Evolutionary conservation across 2,888 invertebrate genomes (phyloP).

Genomic region (Eilema griseolum): DNA sequence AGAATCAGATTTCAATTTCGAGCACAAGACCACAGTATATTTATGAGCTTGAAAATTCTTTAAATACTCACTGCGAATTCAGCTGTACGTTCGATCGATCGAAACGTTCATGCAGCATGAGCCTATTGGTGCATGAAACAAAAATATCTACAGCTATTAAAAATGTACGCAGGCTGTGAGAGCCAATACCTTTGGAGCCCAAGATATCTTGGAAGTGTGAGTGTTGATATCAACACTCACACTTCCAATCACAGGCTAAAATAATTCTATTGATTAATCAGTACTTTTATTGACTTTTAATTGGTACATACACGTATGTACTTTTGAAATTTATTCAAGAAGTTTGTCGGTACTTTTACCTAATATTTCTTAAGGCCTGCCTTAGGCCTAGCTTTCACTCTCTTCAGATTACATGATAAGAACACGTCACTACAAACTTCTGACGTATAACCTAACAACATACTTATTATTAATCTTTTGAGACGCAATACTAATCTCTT

Average conservation of each 20-base stretch:
- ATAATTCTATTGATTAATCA: no score
- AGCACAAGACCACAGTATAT: no score
- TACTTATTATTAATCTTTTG: not conserved
- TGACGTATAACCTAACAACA: not conserved
- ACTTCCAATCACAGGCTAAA: no score
- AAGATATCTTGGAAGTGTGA: not conserved
- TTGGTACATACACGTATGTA: no score
- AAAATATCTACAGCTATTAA: not conserved
- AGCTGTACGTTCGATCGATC: no score
- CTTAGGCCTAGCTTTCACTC: constrained; percentile 1
- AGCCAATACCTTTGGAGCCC: not conserved
- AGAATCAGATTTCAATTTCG: no score
- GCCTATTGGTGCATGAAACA: not conserved
- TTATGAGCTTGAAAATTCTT: no score
- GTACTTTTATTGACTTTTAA: no score
- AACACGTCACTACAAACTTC: not conserved
- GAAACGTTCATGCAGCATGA: no score
- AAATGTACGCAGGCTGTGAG: not conserved
- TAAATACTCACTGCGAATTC: no score
- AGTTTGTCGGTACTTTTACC: not conserved
- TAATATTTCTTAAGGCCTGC: not conserved
- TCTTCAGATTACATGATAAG: not conserved
- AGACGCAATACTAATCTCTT: not conserved
- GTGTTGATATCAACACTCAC: no score
- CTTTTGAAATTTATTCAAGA: no score